phyloP scores from a whole-genome alignment of 1,140 invertebrate genomes.

The Drosophila albomicans region DNA sequence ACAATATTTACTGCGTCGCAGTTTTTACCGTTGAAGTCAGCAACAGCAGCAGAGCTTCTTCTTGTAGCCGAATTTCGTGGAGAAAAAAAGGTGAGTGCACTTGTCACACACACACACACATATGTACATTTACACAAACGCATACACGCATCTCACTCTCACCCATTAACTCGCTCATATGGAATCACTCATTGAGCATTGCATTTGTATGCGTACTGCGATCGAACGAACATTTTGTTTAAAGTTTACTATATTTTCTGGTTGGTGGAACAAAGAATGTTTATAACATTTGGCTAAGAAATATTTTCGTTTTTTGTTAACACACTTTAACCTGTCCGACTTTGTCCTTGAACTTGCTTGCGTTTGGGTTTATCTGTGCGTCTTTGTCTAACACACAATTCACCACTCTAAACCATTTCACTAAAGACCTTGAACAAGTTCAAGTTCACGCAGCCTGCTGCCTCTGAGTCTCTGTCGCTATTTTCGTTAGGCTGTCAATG shows the following conservation, averaged over 20 bases:
- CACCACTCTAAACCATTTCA: conserved; percentile 24
- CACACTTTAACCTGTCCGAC: conserved; percentile 3
- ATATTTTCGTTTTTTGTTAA: conserved; percentile 16
- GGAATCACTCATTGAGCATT: conserved; percentile 42
- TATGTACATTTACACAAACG: not conserved
- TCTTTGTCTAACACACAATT: conserved; percentile 50
- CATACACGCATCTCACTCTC: conserved; percentile 34
- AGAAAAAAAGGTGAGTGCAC: conserved; percentile 76
- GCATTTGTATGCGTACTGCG: conserved; percentile 40
- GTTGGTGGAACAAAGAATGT: conserved; percentile 68
- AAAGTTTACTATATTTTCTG: conserved; percentile 26
- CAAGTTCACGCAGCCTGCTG: conserved; percentile 64
- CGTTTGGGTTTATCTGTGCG: conserved; percentile 20
- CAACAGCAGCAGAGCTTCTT: conserved; percentile 42
- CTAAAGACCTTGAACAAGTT: conserved; percentile 75
- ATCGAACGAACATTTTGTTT: conserved; percentile 44
- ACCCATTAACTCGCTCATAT: conserved; percentile 44
- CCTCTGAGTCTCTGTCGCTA: conserved; percentile 54
- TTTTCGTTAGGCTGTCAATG: not conserved
- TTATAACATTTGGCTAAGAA: conserved; percentile 51
- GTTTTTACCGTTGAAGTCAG: conserved; percentile 70
- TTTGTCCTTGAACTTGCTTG: conserved; percentile 48
- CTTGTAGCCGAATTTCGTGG: conserved; percentile 47
- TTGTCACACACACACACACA: conserved; percentile 28
- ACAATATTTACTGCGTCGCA: conserved; percentile 72